These are phyloP conservation scores for Melanotaenia duboulayi DNA, from an alignment of 2,113 vertebrate genomes.

Conservation along the genomic window DNA sequence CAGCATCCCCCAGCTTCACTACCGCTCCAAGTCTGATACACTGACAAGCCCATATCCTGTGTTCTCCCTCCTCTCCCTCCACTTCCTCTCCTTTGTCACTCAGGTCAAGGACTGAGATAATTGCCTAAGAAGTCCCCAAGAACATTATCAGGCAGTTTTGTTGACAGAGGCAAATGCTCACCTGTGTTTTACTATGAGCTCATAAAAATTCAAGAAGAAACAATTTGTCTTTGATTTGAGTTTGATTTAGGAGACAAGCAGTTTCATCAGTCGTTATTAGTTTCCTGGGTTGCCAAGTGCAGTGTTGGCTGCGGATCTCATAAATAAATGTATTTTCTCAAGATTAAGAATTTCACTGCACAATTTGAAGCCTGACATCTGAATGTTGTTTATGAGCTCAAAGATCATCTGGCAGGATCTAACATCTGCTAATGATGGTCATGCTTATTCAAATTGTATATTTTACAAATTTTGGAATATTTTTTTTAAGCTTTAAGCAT, in stretches of 20 bases:
- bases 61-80: slow-evolving; percentile 1
- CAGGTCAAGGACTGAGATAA: slow-evolving; percentile 72
- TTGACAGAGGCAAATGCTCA: slow-evolving; percentile 61
- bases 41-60: slow-evolving; percentile 48
- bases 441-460: too few species aligned
- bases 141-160: slow-evolving; percentile 63
- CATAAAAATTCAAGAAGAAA: slow-evolving; percentile 36
- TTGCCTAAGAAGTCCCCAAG: slow-evolving; percentile 52
- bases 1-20: slow-evolving; percentile 52
- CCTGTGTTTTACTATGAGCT: slow-evolving; percentile 39
- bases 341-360: too few species aligned
- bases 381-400: background rate
- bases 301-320: background rate
- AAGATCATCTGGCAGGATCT: too few species aligned
- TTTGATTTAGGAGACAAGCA: slow-evolving; percentile 7
- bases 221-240: slow-evolving; percentile 22
- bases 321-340: background rate
- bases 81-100: slow-evolving; percentile 9
- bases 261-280: slow-evolving; percentile 11
- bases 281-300: slow-evolving; percentile 5
- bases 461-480: background rate
- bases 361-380: background rate
- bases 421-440: too few species aligned
- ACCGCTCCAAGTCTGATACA: slow-evolving; percentile 52
- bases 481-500: background rate